Base-by-base conservation (phyloP, 2,113 vertebrate species). In the Rhinoptilus africanus region DNA sequence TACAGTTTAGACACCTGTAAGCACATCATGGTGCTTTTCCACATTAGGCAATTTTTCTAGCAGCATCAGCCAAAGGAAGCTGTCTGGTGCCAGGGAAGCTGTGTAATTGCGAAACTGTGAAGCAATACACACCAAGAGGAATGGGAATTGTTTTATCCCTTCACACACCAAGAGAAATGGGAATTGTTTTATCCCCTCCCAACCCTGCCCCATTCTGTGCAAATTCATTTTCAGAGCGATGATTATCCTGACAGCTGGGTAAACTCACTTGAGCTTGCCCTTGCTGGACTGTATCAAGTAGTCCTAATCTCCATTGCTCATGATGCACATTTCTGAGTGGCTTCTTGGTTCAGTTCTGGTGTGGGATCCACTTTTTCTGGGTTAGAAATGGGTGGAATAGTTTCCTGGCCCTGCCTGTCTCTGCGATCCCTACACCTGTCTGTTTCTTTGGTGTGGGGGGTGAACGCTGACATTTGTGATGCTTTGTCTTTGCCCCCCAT, bases 51-150 rank as follows among this genome's bases (percentile, higher is more conserved):
- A 27, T 89, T 92, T 84, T 91, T 92, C 79, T 79, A 73, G 53
- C 82, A 86, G 41, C 51, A 57, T 48, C 43, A 85, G 83, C 68
- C 83, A 85, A 37, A 85, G 88, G 88, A 94, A 91, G 53, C 73
- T 89, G 43, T 51, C 68, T 75, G 45, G 69, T 93, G 88, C 88
- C 75, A 76, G 83, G 57, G 53, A 91, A 80, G 39, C 66, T 89
- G 56, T 87, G 64, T 71, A 72, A 82, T 75, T 85, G 62, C 2
- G 0, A 87, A 95, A 93, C 43, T 51, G 50, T 92, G 89, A 90
- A 88, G 82, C 81, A 94, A 94, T 75, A 82, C 82, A 66, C 57
- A 75, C 37, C 47, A 86, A 85, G 63, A 75, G 92, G 67, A 95
- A 82, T 72, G 53, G 81, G 62, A 95, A 88, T 89, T 80, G 56